Base-by-base conservation (phyloP, 2,888 invertebrate genomes). In the Eretmocerus hayati region DNA sequence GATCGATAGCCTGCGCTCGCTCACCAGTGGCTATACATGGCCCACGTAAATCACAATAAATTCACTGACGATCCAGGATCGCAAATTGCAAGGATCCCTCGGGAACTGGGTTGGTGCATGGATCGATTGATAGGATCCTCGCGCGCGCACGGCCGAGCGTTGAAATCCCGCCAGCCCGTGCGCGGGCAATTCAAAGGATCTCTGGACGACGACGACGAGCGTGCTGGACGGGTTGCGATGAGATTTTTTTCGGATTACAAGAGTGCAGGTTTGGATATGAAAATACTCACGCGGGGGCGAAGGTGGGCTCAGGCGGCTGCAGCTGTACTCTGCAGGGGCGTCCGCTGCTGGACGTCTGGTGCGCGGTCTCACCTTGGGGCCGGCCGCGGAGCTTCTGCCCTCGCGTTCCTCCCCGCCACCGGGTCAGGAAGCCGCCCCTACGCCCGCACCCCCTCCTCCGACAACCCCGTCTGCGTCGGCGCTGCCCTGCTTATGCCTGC, bases 371-470 rank as follows among this genome's bases (percentile, higher is more conserved):
- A 68, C 62, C 69, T 65, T 68, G 62, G 66, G 67, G 67, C 62
- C 67, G 59, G 70, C 69, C 66, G 67, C 65, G 60, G 60, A 67
- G 69, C 70, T 68, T 71, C 71, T 71, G 71, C 62, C 66, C 66
- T 63, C 64, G 59, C 50, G 66, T 62, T 66, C 59, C 63, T 71
- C 71, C 70, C 69, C 69, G 69, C 69, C 69, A 67, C 69, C 59
- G 56, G 52, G 42, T 48, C 57, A 46, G 52, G 55, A 55, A 55
- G 55, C 54, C 50, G 50, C 52, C 58, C 58, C 41, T 32, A 42
- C 31, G 47, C 26, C 48, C 30, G 41, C 44, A 30, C 48, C 52
- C 45, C 48, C 36, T 15, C 52, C 37, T 38, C 22, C 26, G 6
- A 4, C 5, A 6, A 23, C 18, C 15, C 9, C 19, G 19, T 23